A percentile compares a stretch with the other conserved stretches of the same genome.
Evolutionary conservation across 2,888 invertebrate genomes (phyloP).

Genomic region (Acleris cristana): DNA sequence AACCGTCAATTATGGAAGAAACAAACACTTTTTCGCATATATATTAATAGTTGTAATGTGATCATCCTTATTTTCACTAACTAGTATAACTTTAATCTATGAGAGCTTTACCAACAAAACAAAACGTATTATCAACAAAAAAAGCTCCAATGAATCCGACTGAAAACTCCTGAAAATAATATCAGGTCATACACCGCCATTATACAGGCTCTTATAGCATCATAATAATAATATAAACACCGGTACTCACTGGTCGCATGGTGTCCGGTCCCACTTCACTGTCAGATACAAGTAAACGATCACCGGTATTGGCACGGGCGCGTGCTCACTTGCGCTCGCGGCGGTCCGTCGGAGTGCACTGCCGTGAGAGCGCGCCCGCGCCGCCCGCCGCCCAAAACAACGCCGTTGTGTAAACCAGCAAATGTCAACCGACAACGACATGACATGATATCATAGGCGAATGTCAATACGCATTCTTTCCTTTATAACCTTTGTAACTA

Average conservation of each 20-base stretch:
- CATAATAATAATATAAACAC: conserved; percentile 44
- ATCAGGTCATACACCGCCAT: no score
- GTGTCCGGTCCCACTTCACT: conserved; percentile 51
- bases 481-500: conserved; percentile 8
- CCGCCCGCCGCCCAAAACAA: conserved; percentile 53
- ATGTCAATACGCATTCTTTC: conserved; percentile 37
- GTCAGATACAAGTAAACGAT: conserved; percentile 15
- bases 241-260: conserved; percentile 74
- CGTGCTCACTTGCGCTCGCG: conserved; percentile 49
- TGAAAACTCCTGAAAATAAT: no score
- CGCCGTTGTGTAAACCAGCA: conserved; percentile 55
- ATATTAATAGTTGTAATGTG: no score
- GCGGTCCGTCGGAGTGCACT: conserved; percentile 50
- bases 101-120: no score
- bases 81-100: no score
- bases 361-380: conserved; percentile 46
- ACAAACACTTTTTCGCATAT: no score
- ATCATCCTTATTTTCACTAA: no score
- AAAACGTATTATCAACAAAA: no score
- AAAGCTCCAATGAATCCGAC: no score
- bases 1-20: no score
- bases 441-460: conserved; percentile 45
- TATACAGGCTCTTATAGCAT: no score
- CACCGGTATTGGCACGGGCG: conserved; percentile 9
- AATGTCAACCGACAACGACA: conserved; percentile 40